Evolutionary conservation across 2,113 vertebrate species (phyloP), one percentile per base, ranked within the genome.

Genomic region (Corythaeola cristata): DNA sequence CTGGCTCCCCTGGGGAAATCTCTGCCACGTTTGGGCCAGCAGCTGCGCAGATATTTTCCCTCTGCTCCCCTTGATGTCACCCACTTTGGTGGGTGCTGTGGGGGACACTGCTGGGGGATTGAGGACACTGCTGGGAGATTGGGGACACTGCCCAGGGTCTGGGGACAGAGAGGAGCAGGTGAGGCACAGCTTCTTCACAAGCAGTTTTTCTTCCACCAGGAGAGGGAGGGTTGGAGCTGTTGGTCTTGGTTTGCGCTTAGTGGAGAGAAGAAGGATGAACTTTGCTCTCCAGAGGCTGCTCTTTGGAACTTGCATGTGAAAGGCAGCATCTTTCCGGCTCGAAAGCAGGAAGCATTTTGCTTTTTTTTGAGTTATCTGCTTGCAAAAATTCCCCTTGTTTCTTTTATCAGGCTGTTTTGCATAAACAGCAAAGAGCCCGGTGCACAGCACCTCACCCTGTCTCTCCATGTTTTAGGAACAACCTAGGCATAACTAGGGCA

Each of bases 21-120:
- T 59, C 66, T 56, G 35, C 30, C 0, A 0, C 30, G 6, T 71
- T 59, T 60, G 47, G 27, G n/a, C 6, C 71, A 64, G 39, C 53
- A 75, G 7, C 4, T 63, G 53, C 32, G 17, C 35, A 83, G 33
- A 4, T 33, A 11, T n/a, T 82, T 88, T 41, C 47, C 71, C 24
- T 85, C 60, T 11, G 4, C 9, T 60, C 10, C 30, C 39, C 30
- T 33, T n/a, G 21, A 33, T 72, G 23, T 39, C 2, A 0, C 19
- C 20, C 52, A 52, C 12, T 4, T 20, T 60, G 19, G 27, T 2
- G 6, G 21, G 9, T 53, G 15, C 33, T 3, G 0, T 44, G 15
- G 22, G 11, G 8, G 8, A 39, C 28, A 7, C 23, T 66, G 35
- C 13, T 62, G 3, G 2, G 12, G 32, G 10, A 27, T 18, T n/a